These are phyloP conservation scores for Microcebus ravelobensis DNA, from an alignment of 2,113 vertebrate genomes.

Conservation along the genomic window DNA sequence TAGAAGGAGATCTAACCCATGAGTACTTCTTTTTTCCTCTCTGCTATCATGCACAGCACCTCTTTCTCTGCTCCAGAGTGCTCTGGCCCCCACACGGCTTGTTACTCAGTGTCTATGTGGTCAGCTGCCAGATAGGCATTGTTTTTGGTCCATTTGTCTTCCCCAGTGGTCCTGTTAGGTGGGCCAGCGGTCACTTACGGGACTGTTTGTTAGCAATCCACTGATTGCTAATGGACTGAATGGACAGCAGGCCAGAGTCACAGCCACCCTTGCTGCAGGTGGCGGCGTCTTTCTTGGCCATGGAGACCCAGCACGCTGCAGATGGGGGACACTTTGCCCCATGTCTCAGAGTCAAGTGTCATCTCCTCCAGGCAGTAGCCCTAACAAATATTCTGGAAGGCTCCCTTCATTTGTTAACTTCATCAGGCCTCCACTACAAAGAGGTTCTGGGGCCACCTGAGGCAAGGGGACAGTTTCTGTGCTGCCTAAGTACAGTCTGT, in stretches of 20 bases:
- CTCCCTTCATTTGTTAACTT: neutral
- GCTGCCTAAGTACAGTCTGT: neutral
- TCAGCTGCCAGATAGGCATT: accelerated
- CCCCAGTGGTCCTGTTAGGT: neutral
- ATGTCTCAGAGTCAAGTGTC: neutral
- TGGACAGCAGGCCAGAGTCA: neutral
- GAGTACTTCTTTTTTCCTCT: neutral
- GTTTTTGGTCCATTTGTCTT: neutral
- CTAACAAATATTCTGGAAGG: neutral
- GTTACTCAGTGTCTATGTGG: neutral
- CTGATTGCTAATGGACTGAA: neutral
- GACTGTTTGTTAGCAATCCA: neutral
- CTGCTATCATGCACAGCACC: no score
- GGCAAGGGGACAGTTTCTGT: neutral
- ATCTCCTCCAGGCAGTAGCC: no score
- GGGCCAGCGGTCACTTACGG: neutral
- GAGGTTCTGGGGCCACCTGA: neutral
- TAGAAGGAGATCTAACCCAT: neutral
- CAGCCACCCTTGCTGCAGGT: neutral
- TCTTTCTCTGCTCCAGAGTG: neutral
- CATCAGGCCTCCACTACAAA: neutral
- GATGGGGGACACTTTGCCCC: neutral
- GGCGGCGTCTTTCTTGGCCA: neutral
- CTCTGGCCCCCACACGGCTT: neutral
- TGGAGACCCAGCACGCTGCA: neutral